These are phyloP conservation scores for Pegoplata infirma DNA, from an alignment of 2,888 invertebrate genomes.

Conservation along the genomic window DNA sequence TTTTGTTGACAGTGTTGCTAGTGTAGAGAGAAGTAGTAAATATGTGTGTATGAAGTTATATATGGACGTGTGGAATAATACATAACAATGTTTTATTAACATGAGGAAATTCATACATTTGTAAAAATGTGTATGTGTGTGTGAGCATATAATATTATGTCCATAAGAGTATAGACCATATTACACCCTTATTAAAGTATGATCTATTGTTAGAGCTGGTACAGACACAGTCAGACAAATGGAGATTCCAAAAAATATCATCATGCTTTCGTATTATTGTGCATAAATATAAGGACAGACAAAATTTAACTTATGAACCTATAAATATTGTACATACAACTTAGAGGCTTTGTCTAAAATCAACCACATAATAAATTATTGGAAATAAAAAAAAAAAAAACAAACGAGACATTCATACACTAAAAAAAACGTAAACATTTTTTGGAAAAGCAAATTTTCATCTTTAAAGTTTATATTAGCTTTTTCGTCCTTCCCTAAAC, in stretches of 20 bases:
- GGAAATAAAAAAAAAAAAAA: slow-evolving; percentile 19
- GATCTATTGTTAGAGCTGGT: slow-evolving; percentile 48
- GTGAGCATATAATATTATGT: too few species aligned
- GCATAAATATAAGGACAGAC: slow-evolving; percentile 12
- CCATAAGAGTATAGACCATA: neutral
- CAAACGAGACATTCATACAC: slow-evolving; percentile 6
- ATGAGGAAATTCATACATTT: slow-evolving; percentile 13
- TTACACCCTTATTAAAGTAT: slow-evolving; percentile 37
- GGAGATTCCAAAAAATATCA: slow-evolving; percentile 26
- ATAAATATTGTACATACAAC: too few species aligned
- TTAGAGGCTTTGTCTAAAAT: slow-evolving; percentile 33
- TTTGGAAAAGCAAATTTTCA: too few species aligned
- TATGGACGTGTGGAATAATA: neutral
- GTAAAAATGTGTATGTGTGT: slow-evolving; percentile 2
- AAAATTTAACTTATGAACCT: slow-evolving; percentile 1
- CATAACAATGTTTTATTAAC: slow-evolving; percentile 40
- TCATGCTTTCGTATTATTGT: slow-evolving; percentile 1
- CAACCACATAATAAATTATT: slow-evolving; percentile 55
- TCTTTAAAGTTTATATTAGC: too few species aligned
- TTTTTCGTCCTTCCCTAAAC: too few species aligned
- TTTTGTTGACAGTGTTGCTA: slow-evolving; percentile 32
- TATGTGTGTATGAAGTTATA: slow-evolving; percentile 9
- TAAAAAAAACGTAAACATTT: too few species aligned
- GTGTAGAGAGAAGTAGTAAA: too few species aligned
- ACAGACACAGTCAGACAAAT: slow-evolving; percentile 50